Conservation (phyloP, 2,888 invertebrate species). For the Sylvicola cinctus region DNA sequence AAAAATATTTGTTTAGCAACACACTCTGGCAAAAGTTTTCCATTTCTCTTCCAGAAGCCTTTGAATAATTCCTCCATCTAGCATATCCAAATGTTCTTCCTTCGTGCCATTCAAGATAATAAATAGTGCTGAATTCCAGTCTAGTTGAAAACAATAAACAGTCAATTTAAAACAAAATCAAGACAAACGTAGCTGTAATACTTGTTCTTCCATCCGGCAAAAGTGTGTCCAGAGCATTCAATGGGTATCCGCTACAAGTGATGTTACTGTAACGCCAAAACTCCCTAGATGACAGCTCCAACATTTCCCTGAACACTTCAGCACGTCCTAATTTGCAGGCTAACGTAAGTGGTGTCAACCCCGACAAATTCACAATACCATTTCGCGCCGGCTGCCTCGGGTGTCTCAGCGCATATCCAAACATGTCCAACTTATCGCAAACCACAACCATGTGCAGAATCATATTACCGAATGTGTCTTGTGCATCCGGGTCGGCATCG, state of each 20-base stretch:
- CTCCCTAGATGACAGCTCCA: slow-evolving; percentile 84
- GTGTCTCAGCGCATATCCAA: slow-evolving; percentile 90
- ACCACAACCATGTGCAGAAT: slow-evolving; percentile 99
- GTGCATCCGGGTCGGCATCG: slow-evolving; percentile 87
- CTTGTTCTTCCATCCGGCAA: slow-evolving; percentile 88
- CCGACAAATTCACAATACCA: slow-evolving; percentile 70
- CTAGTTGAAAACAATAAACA: slow-evolving; percentile 29
- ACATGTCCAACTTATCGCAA: slow-evolving; percentile 96
- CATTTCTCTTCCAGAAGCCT: slow-evolving; percentile 94
- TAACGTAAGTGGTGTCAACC: slow-evolving; percentile 85
- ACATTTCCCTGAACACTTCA: slow-evolving; percentile 93
- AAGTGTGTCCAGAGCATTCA: slow-evolving; percentile 90
- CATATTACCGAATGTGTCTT: slow-evolving; percentile 95
- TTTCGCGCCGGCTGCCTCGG: slow-evolving; percentile 84
- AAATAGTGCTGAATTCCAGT: slow-evolving; percentile 96
- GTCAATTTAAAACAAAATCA: not conserved
- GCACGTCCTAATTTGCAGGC: slow-evolving; percentile 93
- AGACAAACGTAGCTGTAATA: slow-evolving; percentile 27
- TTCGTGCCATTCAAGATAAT: slow-evolving; percentile 95
- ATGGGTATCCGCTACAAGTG: slow-evolving; percentile 92
- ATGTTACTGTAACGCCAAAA: slow-evolving; percentile 99
- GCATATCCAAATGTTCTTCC: slow-evolving; percentile 95
- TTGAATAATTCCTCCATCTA: slow-evolving; percentile 96
- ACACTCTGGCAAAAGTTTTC: slow-evolving; percentile 92
- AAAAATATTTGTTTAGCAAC: slow-evolving; percentile 8